phyloP scores from a whole-genome alignment of 2,113 vertebrate genomes.

The Galbula dea region DNA sequence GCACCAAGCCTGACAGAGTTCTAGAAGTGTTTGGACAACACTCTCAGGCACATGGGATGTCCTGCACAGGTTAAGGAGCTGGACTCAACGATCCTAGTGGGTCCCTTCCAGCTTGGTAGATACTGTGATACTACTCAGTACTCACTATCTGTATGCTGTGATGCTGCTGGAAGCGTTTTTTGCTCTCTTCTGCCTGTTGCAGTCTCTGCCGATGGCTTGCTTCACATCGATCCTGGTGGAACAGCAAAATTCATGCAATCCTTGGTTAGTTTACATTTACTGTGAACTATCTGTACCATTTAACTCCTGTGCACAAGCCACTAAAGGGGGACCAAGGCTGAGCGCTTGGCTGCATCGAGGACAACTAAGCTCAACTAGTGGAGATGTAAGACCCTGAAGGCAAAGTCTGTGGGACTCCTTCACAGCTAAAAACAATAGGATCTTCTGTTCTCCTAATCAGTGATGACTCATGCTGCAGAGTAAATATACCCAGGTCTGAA shows the following conservation, averaged over 20 bases:
- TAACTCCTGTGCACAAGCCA: neutral
- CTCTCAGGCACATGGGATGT: too few species aligned
- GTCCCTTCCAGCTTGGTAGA: too few species aligned
- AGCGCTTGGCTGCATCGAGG: neutral
- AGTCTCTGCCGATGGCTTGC: constrained; percentile 79
- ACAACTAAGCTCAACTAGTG: neutral
- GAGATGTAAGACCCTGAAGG: neutral
- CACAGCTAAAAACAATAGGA: neutral
- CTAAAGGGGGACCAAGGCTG: neutral
- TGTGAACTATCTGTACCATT: neutral
- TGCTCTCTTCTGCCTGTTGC: constrained; percentile 70
- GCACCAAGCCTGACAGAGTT: too few species aligned
- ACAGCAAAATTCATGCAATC: constrained; percentile 16
- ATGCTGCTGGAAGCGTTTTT: constrained; percentile 77
- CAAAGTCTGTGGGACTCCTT: neutral
- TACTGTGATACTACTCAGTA: constrained; percentile 19
- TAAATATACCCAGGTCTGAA: neutral
- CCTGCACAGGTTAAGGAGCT: too few species aligned
- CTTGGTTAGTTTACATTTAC: neutral
- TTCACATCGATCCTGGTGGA: constrained; percentile 86
- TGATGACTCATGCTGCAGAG: neutral
- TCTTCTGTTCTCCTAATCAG: neutral
- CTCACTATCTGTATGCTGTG: constrained; percentile 88
- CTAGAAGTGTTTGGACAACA: too few species aligned
- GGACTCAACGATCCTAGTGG: too few species aligned